phyloP scores from a whole-genome alignment of 2,797 vertebrate species.

The Microcaecilia unicolor region DNA sequence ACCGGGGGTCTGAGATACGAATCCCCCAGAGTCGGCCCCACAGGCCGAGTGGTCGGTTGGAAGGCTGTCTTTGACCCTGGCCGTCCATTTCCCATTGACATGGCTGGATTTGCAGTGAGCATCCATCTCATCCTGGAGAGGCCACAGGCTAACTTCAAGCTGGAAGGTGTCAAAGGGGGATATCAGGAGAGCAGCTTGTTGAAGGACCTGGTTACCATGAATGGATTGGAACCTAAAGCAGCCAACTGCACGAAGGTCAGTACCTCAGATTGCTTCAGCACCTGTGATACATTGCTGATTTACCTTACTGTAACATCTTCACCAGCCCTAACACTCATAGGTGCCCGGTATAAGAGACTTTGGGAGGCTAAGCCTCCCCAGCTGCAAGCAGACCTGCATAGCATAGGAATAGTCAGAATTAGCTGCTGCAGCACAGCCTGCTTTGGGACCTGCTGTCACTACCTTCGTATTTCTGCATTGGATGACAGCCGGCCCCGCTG shows the following conservation, averaged over 20 bases:
- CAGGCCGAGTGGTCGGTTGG: slow-evolving; percentile 80
- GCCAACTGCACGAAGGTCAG: slow-evolving; percentile 83
- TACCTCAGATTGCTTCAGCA: neutral
- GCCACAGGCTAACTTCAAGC: slow-evolving; percentile 76
- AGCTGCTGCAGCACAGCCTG: too few species aligned
- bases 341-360: too few species aligned
- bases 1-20: slow-evolving; percentile 78
- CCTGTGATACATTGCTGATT: neutral
- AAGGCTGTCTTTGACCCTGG: slow-evolving; percentile 78
- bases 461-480: too few species aligned
- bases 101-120: slow-evolving; percentile 83
- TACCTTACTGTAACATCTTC: neutral
- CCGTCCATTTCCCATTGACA: slow-evolving; percentile 82
- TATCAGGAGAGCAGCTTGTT: slow-evolving; percentile 82
- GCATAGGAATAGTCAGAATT: too few species aligned
- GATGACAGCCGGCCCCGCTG: too few species aligned
- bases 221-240: slow-evolving; percentile 79
- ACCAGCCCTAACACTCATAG: too few species aligned
- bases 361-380: too few species aligned
- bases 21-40: slow-evolving; percentile 68
- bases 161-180: slow-evolving; percentile 75
- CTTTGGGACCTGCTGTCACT: too few species aligned
- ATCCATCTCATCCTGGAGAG: slow-evolving; percentile 70
- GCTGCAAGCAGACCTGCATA: too few species aligned
- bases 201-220: slow-evolving; percentile 72